These are phyloP conservation scores for Formicarius rufipectus DNA, from an alignment of 2,113 vertebrate genomes.

Conservation along the genomic window DNA sequence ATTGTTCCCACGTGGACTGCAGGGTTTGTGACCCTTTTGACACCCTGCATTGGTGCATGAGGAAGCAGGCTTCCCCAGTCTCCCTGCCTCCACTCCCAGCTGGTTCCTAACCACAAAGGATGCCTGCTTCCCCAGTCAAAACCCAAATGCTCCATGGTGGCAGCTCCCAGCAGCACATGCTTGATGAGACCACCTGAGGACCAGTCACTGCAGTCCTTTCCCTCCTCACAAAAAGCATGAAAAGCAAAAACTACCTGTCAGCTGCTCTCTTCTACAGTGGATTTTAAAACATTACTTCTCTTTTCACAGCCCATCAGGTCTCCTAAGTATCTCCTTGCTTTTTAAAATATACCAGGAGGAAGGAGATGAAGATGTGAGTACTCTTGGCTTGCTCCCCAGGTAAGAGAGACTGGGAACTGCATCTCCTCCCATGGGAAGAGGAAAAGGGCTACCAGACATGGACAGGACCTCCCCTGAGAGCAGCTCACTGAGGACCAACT, in stretches of 20 bases:
- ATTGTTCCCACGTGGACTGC: background rate
- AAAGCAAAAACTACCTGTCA: background rate
- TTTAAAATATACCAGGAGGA: background rate
- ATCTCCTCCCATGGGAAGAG: background rate
- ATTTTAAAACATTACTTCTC: background rate
- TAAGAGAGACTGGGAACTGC: background rate
- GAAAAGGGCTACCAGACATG: background rate
- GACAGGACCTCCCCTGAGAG: background rate
- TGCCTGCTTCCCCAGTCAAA: background rate
- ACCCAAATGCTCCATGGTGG: background rate
- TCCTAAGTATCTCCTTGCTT: background rate
- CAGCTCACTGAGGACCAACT: background rate
- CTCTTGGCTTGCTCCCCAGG: background rate
- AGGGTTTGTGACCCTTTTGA: background rate
- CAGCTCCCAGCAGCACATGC: background rate
- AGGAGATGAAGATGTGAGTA: background rate
- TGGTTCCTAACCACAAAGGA: background rate
- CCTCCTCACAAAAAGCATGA: background rate
- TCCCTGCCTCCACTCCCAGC: background rate
- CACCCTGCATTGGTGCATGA: fast-evolving
- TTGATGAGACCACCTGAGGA: background rate
- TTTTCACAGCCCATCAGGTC: background rate
- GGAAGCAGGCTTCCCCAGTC: background rate
- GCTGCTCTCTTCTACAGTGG: background rate
- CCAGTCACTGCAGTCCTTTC: background rate